A percentile compares a stretch with the other conserved stretches of the same genome.
These are phyloP conservation scores for Philaethria dido DNA, from an alignment of 2,888 invertebrate genomes.

Conservation along the genomic window DNA sequence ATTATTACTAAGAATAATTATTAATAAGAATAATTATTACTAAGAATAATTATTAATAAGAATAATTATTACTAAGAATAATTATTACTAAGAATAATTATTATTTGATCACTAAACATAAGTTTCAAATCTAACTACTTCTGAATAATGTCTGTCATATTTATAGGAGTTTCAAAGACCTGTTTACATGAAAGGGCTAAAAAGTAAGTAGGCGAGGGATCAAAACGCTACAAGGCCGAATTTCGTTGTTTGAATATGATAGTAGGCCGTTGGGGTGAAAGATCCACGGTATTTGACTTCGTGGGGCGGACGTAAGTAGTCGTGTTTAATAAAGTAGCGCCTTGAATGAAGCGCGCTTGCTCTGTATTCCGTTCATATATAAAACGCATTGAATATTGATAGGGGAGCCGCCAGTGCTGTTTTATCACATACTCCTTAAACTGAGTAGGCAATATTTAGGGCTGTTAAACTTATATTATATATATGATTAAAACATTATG, in stretches of 20 bases:
- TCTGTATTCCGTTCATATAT: background rate
- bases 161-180: conserved; percentile 1
- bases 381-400: conserved; percentile 7
- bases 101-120: background rate
- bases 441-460: no score
- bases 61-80: no score
- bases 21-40: no score
- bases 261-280: conserved; percentile 24
- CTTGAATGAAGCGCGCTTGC: background rate
- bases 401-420: background rate
- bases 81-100: no score
- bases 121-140: conserved; percentile 5
- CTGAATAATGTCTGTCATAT: conserved; percentile 1
- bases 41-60: no score
- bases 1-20: no score
- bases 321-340: background rate
- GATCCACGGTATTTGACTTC: conserved; percentile 14
- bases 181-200: conserved; percentile 26
- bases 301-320: background rate
- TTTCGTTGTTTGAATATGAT: conserved; percentile 31
- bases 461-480: background rate
- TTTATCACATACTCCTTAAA: background rate
- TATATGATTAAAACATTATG: background rate
- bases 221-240: conserved; percentile 28
- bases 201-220: conserved; percentile 28